Base-by-base conservation (phyloP, 2,888 invertebrate species). In the Monochamus alternatus region DNA sequence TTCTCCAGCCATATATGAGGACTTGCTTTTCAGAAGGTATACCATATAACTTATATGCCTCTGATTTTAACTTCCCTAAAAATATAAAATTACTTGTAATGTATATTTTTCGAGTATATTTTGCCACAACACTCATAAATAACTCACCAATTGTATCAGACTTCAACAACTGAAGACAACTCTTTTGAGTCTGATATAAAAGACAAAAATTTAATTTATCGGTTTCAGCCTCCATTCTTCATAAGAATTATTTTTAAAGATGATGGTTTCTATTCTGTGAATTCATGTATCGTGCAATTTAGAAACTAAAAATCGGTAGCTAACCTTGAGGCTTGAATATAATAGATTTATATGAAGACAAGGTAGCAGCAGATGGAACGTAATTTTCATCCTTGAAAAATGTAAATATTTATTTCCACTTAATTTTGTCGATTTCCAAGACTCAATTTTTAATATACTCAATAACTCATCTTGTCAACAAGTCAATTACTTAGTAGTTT, bases 11-110 rank as follows among this genome's bases (percentile, higher is more conserved):
- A 31, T 74, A 55, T 14, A 84, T 81, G 12, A 22, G 22, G 22
- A 80, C 38, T 76, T 84, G 84, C 65, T 80, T 74, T 14, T 76
- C 38, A 9, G 78, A 76, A 12, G 81, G 77, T 32, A 84, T 78
- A 22, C 79, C 70, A 47, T 81, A 79, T n/a, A 71, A 64, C 32
- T 62, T 67, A 30, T 72, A 67, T 60, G 82, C 80, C 62, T 75
- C 65, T 32, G 58, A 30, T 74, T 78, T 76, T 51, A 81, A 59
- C 22, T 58, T 30, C 84, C 98, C 98, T 98, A 90, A 0, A 89
- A 88, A 55, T 30, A 55, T 72, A 71, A 67, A 69, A 38, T 44
- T 68, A 38, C 7, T 7, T 47, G 31, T 31, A 62, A 44, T 65
- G 7, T 4, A 44, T 31, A 22, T 38, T 64, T 38, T 67, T 47